Percentiles rank a stretch among this genome's conserved stretches.
These are phyloP conservation scores for Laspeyria flexula DNA, from an alignment of 2,888 invertebrate species.

Conservation along the genomic window DNA sequence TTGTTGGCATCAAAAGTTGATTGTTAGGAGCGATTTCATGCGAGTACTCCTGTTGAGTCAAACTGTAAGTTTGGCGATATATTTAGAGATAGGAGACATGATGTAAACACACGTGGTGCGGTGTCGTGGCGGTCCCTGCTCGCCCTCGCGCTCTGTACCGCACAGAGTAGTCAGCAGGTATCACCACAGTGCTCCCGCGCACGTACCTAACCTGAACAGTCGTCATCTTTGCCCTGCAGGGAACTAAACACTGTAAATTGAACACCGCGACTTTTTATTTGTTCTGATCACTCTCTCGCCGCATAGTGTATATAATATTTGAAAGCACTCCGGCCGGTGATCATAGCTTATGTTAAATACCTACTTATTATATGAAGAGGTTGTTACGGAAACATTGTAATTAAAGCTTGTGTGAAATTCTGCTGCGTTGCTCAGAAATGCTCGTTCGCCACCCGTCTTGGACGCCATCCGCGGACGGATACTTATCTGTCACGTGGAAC, in stretches of 20 bases:
- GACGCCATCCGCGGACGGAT: slow-evolving; percentile 23
- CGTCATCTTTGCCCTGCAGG: neutral
- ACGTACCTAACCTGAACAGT: too few relatives aligned
- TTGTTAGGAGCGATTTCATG: slow-evolving; percentile 51
- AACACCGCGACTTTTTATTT: slow-evolving; percentile 19
- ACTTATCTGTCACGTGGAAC: slow-evolving; percentile 12
- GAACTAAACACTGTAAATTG: slow-evolving; percentile 35
- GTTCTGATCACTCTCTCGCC: slow-evolving; percentile 22
- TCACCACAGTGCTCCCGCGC: neutral
- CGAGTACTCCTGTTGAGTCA: slow-evolving; percentile 47
- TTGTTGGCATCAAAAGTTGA: slow-evolving; percentile 46
- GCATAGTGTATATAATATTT: slow-evolving; percentile 30
- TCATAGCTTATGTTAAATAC: slow-evolving; percentile 26
- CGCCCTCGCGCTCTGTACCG: too few relatives aligned
- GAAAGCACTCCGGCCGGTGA: slow-evolving; percentile 32
- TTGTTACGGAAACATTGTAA: slow-evolving; percentile 43
- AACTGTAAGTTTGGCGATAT: slow-evolving; percentile 48
- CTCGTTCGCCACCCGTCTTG: slow-evolving; percentile 24
- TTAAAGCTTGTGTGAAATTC: slow-evolving; percentile 33
- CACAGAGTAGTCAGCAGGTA: too few relatives aligned
- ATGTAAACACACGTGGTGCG: slow-evolving; percentile 33
- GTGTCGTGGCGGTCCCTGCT: too few relatives aligned
- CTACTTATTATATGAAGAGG: too few relatives aligned
- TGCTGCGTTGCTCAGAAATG: slow-evolving; percentile 33
- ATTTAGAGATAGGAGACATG: slow-evolving; percentile 27